Percentiles rank a stretch among this genome's conserved stretches.
phyloP scores from a whole-genome alignment of 2,113 vertebrate species.

The Elephantulus edwardii region DNA sequence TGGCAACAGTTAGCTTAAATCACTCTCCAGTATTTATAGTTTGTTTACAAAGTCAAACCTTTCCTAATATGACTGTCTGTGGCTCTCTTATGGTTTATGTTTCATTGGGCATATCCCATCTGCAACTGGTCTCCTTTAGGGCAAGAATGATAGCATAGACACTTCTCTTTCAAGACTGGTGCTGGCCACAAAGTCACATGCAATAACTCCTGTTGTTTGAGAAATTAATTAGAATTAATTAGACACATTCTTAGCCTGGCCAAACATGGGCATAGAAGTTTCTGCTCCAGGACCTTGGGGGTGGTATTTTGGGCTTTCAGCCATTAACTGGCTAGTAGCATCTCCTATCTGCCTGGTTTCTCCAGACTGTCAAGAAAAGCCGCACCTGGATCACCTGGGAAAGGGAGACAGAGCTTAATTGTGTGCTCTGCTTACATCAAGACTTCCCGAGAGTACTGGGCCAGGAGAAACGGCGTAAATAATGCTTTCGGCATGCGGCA shows the following conservation, averaged over 20 bases:
- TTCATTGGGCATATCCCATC: neutral
- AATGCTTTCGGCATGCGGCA: constrained; percentile 13
- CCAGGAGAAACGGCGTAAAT: constrained; percentile 66
- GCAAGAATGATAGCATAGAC: neutral
- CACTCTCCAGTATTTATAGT: neutral
- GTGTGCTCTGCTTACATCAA: constrained; percentile 58
- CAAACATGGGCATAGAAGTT: neutral
- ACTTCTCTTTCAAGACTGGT: neutral
- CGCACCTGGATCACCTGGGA: constrained; percentile 25
- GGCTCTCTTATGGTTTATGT: neutral
- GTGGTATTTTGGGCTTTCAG: neutral
- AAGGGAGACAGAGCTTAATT: constrained; percentile 59
- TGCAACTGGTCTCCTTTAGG: neutral
- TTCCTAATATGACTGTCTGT: neutral
- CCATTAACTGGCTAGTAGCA: neutral
- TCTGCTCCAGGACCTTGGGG: neutral
- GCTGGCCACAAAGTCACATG: neutral
- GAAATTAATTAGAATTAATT: neutral
- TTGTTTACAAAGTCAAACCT: neutral
- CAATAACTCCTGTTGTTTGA: neutral
- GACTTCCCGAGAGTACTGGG: constrained; percentile 58
- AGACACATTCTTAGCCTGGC: neutral
- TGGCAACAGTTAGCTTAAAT: too few relatives aligned
- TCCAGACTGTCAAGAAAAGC: neutral
- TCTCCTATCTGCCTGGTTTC: constrained; percentile 22